Percentiles rank a stretch among this genome's conserved stretches.
Evolutionary conservation across 2,888 invertebrate genomes (phyloP).

Genomic region (Microplitis manilae): DNA sequence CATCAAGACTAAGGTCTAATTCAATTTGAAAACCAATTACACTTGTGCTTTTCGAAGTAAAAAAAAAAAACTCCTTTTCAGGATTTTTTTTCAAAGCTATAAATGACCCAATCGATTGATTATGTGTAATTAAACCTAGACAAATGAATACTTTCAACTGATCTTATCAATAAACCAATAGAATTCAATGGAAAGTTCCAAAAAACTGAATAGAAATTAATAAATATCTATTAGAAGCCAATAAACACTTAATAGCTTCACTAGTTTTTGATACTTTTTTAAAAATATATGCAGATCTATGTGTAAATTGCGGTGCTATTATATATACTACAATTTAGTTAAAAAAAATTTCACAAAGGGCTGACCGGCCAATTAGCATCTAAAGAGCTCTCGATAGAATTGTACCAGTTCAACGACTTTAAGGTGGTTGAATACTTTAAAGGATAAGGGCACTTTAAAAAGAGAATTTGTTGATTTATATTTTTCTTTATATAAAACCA

Average conservation of each 20-base stretch:
- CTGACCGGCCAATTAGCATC: slow-evolving; percentile 64
- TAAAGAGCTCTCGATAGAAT: slow-evolving; percentile 60
- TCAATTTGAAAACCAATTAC: too few relatives aligned
- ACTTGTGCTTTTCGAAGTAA: neutral
- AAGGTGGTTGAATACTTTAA: slow-evolving; percentile 3
- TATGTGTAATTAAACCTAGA: too few relatives aligned
- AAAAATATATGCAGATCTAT: neutral
- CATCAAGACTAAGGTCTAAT: too few relatives aligned
- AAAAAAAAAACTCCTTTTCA: neutral
- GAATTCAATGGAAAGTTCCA: too few relatives aligned
- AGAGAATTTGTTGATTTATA: neutral
- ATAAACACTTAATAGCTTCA: too few relatives aligned
- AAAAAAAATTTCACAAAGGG: slow-evolving; percentile 48
- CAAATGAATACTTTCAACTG: too few relatives aligned
- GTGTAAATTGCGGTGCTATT: slow-evolving; percentile 58
- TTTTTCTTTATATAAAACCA: neutral
- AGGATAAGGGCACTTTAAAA: neutral
- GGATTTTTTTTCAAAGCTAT: too few relatives aligned
- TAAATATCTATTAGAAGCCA: too few relatives aligned
- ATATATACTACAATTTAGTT: slow-evolving; percentile 49
- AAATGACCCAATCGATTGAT: too few relatives aligned
- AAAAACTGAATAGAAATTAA: too few relatives aligned
- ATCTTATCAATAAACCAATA: too few relatives aligned
- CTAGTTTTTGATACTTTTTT: too few relatives aligned
- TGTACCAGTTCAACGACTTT: slow-evolving; percentile 51